Percentiles rank a stretch among this genome's conserved stretches.
phyloP scores from a whole-genome alignment of 2,113 vertebrate species.

The Myotis lucifugus region DNA sequence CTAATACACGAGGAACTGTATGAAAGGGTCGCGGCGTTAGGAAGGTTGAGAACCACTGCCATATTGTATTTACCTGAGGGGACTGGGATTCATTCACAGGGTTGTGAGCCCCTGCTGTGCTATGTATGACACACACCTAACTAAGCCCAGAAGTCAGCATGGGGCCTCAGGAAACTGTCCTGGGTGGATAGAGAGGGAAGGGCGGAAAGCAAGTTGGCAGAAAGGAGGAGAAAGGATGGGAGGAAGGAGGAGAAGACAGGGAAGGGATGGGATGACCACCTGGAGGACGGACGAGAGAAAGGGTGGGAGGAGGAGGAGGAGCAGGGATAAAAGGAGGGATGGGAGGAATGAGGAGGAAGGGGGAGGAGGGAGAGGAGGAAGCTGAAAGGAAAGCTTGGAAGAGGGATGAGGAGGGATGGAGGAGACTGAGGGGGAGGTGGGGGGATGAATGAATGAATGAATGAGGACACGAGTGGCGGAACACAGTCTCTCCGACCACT shows the following conservation, averaged over 20 bases:
- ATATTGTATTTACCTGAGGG: neutral
- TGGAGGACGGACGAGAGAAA: neutral
- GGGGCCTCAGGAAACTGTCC: neutral
- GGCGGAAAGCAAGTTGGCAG: neutral
- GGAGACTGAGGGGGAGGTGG: neutral
- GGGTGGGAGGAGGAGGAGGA: neutral
- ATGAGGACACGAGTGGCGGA: accelerated
- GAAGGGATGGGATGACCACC: neutral
- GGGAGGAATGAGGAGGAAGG: neutral
- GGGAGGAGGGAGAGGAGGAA: neutral
- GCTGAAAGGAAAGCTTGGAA: neutral
- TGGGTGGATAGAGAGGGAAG: neutral
- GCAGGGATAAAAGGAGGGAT: neutral
- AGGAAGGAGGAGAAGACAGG: neutral
- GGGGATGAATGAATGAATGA: neutral
- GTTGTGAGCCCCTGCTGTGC: accelerated
- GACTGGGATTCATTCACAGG: neutral
- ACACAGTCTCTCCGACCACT: neutral
- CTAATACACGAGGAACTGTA: too few species aligned
- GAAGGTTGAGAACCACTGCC: too few species aligned
- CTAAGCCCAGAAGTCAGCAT: neutral
- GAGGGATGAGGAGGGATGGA: neutral
- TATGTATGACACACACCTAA: accelerated
- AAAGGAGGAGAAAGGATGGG: neutral
- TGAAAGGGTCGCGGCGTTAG: too few species aligned